These are phyloP conservation scores for Gnathonemus longibarbis DNA, from an alignment of 2,113 vertebrate genomes.

Conservation along the genomic window DNA sequence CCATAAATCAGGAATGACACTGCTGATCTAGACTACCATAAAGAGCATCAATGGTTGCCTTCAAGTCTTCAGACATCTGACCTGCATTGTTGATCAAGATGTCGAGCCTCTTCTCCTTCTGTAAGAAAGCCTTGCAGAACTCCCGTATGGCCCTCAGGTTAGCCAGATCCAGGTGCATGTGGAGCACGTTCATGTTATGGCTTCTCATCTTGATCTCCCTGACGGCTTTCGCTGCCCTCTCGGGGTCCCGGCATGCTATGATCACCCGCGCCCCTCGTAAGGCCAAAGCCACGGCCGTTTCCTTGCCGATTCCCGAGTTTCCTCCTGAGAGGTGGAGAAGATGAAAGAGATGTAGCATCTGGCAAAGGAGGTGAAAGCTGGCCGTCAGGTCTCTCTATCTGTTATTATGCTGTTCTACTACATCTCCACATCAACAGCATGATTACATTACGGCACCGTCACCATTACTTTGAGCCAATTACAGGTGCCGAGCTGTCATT, in stretches of 20 bases:
- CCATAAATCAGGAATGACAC: background rate
- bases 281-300: slow-evolving; percentile 61
- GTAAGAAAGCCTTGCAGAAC: slow-evolving; percentile 59
- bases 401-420: background rate
- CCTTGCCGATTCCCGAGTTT: slow-evolving; percentile 63
- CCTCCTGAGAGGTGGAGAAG: slow-evolving; percentile 45
- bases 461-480: background rate
- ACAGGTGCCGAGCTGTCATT: background rate
- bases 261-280: slow-evolving; percentile 61
- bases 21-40: background rate
- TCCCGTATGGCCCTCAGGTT: slow-evolving; percentile 58
- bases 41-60: background rate
- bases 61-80: slow-evolving; percentile 26
- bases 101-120: slow-evolving; percentile 63
- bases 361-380: background rate
- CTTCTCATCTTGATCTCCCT: slow-evolving; percentile 59
- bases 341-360: background rate
- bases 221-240: slow-evolving; percentile 54
- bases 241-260: slow-evolving; percentile 56
- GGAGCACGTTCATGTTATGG: slow-evolving; percentile 52
- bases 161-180: slow-evolving; percentile 63
- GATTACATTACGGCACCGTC: background rate
- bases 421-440: background rate
- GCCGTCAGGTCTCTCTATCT: background rate
- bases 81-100: slow-evolving; percentile 68